Conservation (phyloP, 1,140 invertebrate species). For the Bombus difficillimus region DNA sequence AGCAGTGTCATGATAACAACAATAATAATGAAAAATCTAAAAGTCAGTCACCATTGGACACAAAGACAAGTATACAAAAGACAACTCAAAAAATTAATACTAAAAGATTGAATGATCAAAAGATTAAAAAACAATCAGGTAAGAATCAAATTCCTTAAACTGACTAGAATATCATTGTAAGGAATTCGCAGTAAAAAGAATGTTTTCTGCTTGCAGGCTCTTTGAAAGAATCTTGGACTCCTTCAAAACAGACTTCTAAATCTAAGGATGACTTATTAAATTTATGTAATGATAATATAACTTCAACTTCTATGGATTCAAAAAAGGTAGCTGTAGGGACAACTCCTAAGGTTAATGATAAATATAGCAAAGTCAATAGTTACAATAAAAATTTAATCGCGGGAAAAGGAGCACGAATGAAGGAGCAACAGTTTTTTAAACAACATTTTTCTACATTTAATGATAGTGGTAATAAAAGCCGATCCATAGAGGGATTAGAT, state of each 20-base stretch:
- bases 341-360: constrained; percentile 26
- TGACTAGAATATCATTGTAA: neutral
- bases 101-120: constrained; percentile 19
- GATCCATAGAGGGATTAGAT: constrained; percentile 21
- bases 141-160: neutral
- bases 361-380: constrained; percentile 19
- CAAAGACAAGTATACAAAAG: constrained; percentile 22
- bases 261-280: constrained; percentile 9
- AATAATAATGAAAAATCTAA: constrained; percentile 59
- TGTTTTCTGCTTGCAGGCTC: constrained; percentile 14
- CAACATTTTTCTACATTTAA: constrained; percentile 40
- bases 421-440: constrained; percentile 63
- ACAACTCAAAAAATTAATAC: constrained; percentile 18
- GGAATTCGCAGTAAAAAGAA: neutral
- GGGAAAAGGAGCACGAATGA: constrained; percentile 31
- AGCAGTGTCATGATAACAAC: constrained; percentile 44
- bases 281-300: constrained; percentile 30
- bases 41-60: constrained; percentile 35
- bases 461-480: constrained; percentile 16
- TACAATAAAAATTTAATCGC: constrained; percentile 29
- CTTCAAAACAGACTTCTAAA: constrained; percentile 42
- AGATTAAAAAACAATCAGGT: constrained; percentile 25
- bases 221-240: constrained; percentile 22
- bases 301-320: constrained; percentile 23
- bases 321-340: constrained; percentile 17